Evolutionary conservation across 1,140 invertebrate genomes (phyloP).

Genomic region (Mercenaria mercenaria): DNA sequence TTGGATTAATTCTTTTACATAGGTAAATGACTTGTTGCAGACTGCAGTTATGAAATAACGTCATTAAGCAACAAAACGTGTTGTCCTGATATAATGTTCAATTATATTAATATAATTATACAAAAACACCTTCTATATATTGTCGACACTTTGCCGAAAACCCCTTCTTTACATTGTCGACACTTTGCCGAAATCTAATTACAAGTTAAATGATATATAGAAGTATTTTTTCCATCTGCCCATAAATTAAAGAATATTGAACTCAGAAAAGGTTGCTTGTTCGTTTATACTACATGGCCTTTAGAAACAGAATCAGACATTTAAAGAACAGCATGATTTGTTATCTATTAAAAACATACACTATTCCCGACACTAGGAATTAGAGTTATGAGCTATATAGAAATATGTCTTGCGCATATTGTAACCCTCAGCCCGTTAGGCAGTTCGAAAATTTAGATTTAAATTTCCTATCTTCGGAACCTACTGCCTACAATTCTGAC

Average conservation of each 20-base stretch:
- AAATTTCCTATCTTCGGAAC: not conserved
- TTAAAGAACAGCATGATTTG: not conserved
- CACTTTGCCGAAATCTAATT: not conserved
- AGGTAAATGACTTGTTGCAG: not conserved
- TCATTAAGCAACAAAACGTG: not conserved
- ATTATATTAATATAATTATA: not conserved
- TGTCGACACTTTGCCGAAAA: too few species aligned
- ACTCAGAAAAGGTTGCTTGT: not conserved
- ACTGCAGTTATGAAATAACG: not conserved
- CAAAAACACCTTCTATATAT: too few species aligned
- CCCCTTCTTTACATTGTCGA: too few species aligned
- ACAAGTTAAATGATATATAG: not conserved
- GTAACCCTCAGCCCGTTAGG: not conserved
- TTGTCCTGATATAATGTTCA: not conserved
- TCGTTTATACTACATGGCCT: not conserved
- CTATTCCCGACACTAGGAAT: not conserved
- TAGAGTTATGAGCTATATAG: not conserved
- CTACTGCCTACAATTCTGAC: not conserved
- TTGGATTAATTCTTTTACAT: not conserved
- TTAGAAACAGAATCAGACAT: not conserved
- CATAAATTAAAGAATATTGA: too few species aligned
- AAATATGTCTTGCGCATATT: slow-evolving; percentile 12
- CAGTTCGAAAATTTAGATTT: not conserved
- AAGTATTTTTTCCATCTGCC: too few species aligned
- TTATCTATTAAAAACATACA: not conserved